Conservation (phyloP, 2,888 invertebrate genomes). For the Phymatocera aterrima region DNA sequence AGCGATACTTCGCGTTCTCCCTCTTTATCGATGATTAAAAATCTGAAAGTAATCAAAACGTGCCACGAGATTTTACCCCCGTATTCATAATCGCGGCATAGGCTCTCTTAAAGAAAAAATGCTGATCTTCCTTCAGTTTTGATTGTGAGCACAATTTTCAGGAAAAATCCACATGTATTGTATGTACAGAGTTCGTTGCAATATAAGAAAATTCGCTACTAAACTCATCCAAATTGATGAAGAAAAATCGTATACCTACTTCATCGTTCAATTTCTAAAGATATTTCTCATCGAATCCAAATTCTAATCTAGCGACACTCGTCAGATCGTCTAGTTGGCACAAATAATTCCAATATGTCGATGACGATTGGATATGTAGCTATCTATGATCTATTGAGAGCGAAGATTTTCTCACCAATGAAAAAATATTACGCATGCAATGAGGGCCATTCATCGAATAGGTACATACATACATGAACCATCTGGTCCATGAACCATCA, state of each 20-base stretch:
- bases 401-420: too few relatives aligned
- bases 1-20: background rate
- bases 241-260: background rate
- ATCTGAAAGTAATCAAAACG: background rate
- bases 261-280: background rate
- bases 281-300: background rate
- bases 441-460: too few relatives aligned
- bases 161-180: background rate
- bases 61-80: background rate
- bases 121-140: background rate
- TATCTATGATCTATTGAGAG: too few relatives aligned
- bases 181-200: background rate
- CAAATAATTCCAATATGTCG: too few relatives aligned
- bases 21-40: background rate
- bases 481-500: too few relatives aligned
- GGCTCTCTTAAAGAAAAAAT: background rate
- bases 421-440: too few relatives aligned
- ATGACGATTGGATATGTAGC: too few relatives aligned
- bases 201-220: background rate
- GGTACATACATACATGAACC: too few relatives aligned
- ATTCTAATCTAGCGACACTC: too few relatives aligned
- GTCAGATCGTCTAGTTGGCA: too few relatives aligned
- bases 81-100: background rate
- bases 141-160: background rate
- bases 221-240: background rate